Base-by-base conservation (phyloP, 37 sponge, comb jelly and placozoan species). In the Crambe crambe region DNA sequence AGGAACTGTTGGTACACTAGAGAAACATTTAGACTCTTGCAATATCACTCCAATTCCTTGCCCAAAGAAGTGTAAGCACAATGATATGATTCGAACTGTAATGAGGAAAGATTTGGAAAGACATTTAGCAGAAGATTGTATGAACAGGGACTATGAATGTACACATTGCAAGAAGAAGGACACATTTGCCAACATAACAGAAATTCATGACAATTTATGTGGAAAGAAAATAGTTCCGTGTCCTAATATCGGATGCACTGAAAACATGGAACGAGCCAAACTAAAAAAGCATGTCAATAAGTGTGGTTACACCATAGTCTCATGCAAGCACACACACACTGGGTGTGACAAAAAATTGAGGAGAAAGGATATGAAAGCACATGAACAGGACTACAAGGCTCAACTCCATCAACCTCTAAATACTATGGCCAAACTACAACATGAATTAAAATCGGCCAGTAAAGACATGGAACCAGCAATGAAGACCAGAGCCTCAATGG, bases 1-100 rank as follows among this genome's bases (percentile, higher is more conserved):
- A 22, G 73, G 73, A 42, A 73, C 72, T 59, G 62, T 82, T 4
- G 44, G 82, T n/a, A 72, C 82, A 0, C 43, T 82, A 42, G 73
- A 72, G 1, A 39, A 60, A 6, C 82, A 82, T 29, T 40, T 73
- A 22, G 34, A 3, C n/a, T 32, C 41, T 34, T 82, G 82, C 58
- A 60, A 40, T 9, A 73, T 43, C 58, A 47, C 64, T 23, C 47
- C 59, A 2, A 27, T 82, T 8, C 64, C 43, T 18, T 82, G 82
- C 64, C 35, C 82, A 5, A 82, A 82, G 25, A 20, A 34, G 37
- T 82, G 82, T 47, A 65, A 65, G 1, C 3, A 30, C 17, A 51
- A 34, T 30, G 10, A 58, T 26, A 34, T 8, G 17, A 66, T 32
- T 29, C 4, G 2, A 30, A 12, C 51, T 31, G 10, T 63, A 30